Evolutionary conservation across 2,113 vertebrate species (phyloP).

Genomic region (Aviceda subcristata): DNA sequence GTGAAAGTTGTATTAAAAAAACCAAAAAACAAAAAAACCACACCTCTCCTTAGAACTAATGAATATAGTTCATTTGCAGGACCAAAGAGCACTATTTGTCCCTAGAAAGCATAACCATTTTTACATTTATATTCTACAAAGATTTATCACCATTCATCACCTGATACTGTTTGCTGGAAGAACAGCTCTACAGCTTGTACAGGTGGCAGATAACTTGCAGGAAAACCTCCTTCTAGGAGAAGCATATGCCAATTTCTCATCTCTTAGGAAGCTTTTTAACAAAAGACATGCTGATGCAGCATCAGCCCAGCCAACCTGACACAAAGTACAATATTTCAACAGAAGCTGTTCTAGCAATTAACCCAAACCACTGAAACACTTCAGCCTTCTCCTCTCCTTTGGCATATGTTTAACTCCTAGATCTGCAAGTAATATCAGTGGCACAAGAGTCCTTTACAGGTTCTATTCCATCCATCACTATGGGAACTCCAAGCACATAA

Average conservation of each 20-base stretch:
- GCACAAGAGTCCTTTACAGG: background rate
- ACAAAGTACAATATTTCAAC: background rate
- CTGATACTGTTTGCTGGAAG: background rate
- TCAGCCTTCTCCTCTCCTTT: background rate
- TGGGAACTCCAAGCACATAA: background rate
- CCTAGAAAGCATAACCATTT: background rate
- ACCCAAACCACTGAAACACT: background rate
- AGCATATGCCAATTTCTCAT: background rate
- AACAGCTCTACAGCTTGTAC: background rate
- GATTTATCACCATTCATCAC: background rate
- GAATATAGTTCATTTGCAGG: background rate
- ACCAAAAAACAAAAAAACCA: background rate
- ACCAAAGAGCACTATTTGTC: background rate
- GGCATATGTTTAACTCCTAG: background rate
- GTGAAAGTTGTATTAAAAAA: background rate
- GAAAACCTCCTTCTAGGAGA: background rate
- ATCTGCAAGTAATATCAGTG: background rate
- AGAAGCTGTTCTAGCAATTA: background rate
- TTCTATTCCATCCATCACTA: background rate
- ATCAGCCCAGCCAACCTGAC: background rate
- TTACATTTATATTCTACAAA: background rate
- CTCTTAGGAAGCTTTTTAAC: background rate
- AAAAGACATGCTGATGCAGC: background rate
- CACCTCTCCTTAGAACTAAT: background rate
- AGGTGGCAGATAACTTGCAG: background rate